Conservation (phyloP, 2,797 vertebrate genomes). For the Chrosomus eos region DNA sequence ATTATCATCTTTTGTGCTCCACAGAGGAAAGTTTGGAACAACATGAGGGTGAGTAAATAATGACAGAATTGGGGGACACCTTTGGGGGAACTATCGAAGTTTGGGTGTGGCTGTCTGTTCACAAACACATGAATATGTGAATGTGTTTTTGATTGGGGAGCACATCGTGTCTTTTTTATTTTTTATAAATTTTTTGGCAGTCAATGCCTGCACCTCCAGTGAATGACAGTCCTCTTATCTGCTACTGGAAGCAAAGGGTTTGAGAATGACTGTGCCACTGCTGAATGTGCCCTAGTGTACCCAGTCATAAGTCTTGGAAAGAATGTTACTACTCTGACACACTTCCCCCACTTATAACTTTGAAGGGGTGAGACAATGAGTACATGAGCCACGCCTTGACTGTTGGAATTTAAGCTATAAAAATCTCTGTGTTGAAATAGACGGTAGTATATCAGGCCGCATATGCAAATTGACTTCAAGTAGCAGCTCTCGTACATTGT, state of each 20-base stretch:
- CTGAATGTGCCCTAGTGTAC: conserved; percentile 6
- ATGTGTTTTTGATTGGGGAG: not conserved
- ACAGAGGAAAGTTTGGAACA: not conserved
- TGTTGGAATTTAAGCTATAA: conserved; percentile 7
- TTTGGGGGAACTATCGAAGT: not conserved
- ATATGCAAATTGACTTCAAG: not conserved
- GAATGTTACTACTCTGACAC: conserved; percentile 18
- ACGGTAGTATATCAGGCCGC: conserved; percentile 28
- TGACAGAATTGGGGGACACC: not conserved
- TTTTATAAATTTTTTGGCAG: not conserved
- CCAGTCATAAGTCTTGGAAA: not conserved
- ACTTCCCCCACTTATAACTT: conserved; percentile 5
- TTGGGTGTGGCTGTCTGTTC: not conserved
- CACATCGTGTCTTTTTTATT: not conserved
- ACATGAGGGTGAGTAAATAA: not conserved
- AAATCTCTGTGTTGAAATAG: not conserved
- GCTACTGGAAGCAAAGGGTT: not conserved
- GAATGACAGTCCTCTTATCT: conserved; percentile 9
- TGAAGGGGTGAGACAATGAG: conserved; percentile 3
- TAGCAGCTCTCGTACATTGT: conserved; percentile 33
- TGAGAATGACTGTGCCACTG: not conserved
- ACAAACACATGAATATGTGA: not conserved
- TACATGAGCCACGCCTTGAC: not conserved
- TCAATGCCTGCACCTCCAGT: not conserved
- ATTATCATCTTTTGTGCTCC: not conserved